phyloP scores from a whole-genome alignment of 1,140 invertebrate species.

The Camponotus vicinus region DNA sequence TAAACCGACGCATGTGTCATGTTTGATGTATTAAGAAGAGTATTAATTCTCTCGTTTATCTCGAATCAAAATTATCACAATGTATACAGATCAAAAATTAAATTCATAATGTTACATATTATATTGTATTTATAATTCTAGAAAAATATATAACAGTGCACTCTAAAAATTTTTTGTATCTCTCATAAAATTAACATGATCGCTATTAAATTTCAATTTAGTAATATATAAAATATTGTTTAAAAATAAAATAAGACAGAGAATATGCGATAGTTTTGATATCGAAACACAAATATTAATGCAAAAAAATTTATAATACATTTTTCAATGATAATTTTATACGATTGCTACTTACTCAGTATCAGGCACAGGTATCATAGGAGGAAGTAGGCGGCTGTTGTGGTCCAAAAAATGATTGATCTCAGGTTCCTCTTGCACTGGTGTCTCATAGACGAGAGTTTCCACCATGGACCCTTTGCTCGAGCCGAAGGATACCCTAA shows the following conservation, averaged over 20 bases:
- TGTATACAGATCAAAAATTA: neutral
- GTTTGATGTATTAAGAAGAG: neutral
- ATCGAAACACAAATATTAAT: neutral
- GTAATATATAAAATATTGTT: neutral
- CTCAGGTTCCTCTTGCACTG: conserved; percentile 90
- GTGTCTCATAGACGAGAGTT: conserved; percentile 95
- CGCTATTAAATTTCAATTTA: neutral
- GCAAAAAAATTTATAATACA: neutral
- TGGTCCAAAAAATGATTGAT: conserved; percentile 90
- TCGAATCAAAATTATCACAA: neutral
- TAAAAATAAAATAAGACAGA: neutral
- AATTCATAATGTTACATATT: neutral
- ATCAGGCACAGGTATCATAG: conserved; percentile 83
- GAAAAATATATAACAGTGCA: neutral
- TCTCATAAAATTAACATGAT: neutral
- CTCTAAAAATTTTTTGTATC: neutral
- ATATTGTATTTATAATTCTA: no score
- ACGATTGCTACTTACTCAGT: conserved; percentile 81
- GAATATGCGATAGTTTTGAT: neutral
- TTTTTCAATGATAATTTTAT: neutral
- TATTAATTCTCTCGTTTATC: neutral
- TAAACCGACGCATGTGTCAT: neutral
- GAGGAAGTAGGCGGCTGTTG: conserved; percentile 87
- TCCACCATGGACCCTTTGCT: conserved; percentile 98
- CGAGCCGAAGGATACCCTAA: conserved; percentile 96